Conservation (phyloP, 2,888 invertebrate species). For the Limulus polyphemus region DNA sequence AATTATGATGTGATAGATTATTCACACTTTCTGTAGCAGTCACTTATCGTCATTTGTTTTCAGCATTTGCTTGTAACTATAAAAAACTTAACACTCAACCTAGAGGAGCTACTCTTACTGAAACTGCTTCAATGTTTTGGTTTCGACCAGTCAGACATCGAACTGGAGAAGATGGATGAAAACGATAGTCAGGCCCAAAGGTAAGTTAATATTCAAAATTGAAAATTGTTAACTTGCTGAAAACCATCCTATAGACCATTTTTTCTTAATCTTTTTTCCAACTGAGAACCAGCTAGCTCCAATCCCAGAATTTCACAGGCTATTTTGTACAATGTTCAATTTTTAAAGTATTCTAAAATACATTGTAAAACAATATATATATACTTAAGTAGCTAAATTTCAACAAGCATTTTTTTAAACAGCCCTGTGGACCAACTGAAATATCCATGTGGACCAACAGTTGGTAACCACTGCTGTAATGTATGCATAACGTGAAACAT, state of each 20-base stretch:
- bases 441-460: no score
- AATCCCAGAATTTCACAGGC: no score
- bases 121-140: conserved; percentile 48
- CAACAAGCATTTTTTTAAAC: no score
- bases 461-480: no score
- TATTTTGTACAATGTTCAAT: no score
- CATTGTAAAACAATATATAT: no score
- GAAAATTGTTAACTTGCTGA: conserved; percentile 1
- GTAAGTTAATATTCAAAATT: neutral
- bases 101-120: conserved; percentile 73
- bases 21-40: neutral
- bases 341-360: no score
- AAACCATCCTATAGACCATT: neutral
- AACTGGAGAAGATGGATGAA: conserved; percentile 51
- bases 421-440: no score
- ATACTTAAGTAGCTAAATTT: no score
- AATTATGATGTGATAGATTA: neutral
- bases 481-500: no score
- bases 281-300: neutral
- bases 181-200: conserved; percentile 63
- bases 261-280: conserved; percentile 1
- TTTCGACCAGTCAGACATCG: conserved; percentile 42
- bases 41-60: conserved; percentile 24
- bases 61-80: conserved; percentile 65
- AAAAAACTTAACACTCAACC: conserved; percentile 65